Evolutionary conservation across 2,888 invertebrate genomes (phyloP).

Genomic region (Pedicia rivosa): DNA sequence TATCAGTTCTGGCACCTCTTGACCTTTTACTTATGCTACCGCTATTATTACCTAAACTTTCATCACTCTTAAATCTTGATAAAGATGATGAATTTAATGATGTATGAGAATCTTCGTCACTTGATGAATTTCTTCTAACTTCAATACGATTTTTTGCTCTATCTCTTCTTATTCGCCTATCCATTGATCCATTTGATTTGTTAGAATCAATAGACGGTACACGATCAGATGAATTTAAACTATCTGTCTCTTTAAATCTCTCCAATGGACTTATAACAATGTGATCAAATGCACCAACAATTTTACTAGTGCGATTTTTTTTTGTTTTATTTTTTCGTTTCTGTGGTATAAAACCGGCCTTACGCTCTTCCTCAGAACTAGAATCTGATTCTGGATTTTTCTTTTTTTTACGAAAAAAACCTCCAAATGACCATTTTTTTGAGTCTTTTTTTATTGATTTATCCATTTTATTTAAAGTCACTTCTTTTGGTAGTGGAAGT

Average conservation of each 20-base stretch:
- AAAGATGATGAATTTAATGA: conserved; percentile 49
- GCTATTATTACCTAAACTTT: conserved; percentile 42
- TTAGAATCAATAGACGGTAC: conserved; percentile 7
- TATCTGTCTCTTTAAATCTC: conserved; percentile 4
- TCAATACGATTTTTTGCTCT: conserved; percentile 7
- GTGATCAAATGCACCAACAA: conserved; percentile 47
- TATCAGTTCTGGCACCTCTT: conserved; percentile 60
- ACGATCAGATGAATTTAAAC: conserved; percentile 10
- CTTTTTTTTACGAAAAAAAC: conserved; percentile 60
- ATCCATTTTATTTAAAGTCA: conserved; percentile 13
- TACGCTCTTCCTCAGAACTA: conserved; percentile 30
- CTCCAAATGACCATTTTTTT: conserved; percentile 66
- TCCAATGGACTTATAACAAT: conserved; percentile 35
- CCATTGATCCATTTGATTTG: conserved; percentile 15
- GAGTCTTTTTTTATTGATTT: conserved; percentile 30
- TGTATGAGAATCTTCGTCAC: conserved; percentile 37
- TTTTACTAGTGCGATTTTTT: conserved; percentile 34
- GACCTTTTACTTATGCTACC: conserved; percentile 43
- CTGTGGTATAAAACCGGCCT: conserved; percentile 26
- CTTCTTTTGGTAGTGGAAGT: conserved; percentile 28
- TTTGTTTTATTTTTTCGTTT: conserved; percentile 33
- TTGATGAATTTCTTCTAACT: conserved; percentile 16
- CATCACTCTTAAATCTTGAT: conserved; percentile 50
- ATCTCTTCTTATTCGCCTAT: conserved; percentile 13
- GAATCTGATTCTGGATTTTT: conserved; percentile 40